phyloP scores from a whole-genome alignment of 2,113 vertebrate species.

The Leucoraja erinaceus region DNA sequence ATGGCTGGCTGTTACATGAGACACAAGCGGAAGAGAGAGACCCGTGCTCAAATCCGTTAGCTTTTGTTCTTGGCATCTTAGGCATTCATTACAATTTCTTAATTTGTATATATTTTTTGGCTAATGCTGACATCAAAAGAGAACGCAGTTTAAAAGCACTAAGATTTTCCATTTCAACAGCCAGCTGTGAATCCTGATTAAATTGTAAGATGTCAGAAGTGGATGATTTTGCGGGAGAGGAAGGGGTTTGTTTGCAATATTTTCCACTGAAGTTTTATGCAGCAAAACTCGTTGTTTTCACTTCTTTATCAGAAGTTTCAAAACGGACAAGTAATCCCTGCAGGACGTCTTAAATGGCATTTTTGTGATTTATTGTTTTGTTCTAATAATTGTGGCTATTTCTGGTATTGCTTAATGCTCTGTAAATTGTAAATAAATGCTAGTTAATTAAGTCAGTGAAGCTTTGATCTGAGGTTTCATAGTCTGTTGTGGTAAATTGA shows the following conservation, averaged over 20 bases:
- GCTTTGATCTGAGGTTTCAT: conserved; percentile 8
- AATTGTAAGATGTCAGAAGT: not conserved
- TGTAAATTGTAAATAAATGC: conserved; percentile 16
- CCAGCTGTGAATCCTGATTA: not conserved
- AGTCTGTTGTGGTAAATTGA: not conserved
- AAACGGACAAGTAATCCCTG: not conserved
- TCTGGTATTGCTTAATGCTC: conserved; percentile 21
- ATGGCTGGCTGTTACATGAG: not conserved
- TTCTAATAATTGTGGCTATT: not conserved
- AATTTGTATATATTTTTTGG: not conserved
- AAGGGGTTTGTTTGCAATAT: not conserved
- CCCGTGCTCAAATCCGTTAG: not conserved
- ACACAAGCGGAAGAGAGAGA: not conserved
- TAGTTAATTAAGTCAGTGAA: conserved; percentile 9
- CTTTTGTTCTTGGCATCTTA: not conserved
- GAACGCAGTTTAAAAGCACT: not conserved
- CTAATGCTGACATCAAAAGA: not conserved
- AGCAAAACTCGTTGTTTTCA: not conserved
- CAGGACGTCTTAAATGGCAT: not conserved
- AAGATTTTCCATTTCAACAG: not conserved
- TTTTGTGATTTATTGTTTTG: conserved; percentile 16
- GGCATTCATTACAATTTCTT: not conserved
- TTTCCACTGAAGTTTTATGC: not conserved
- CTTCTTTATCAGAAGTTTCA: not conserved
- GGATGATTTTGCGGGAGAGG: not conserved